phyloP scores from a whole-genome alignment of 2,888 invertebrate species.

The Sicus ferrugineus region DNA sequence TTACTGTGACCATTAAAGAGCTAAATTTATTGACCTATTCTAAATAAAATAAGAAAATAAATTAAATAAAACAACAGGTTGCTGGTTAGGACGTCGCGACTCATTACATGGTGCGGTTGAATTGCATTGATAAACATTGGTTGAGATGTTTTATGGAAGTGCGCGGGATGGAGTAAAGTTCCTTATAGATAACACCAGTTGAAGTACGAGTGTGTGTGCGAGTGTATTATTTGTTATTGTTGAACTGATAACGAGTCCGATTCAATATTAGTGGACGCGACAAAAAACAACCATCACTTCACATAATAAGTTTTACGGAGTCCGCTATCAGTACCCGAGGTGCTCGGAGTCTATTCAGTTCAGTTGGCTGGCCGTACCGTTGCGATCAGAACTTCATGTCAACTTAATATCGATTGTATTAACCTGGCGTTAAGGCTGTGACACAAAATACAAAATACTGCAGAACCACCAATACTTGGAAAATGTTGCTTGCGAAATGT shows the following conservation, averaged over 20 bases:
- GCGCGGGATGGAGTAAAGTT: slow-evolving; percentile 28
- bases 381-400: neutral
- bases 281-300: slow-evolving; percentile 14
- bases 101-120: no score
- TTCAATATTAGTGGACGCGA: slow-evolving; percentile 25
- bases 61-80: no score
- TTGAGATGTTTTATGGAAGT: no score
- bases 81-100: no score
- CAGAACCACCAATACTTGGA: neutral
- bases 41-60: no score
- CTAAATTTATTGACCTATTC: no score
- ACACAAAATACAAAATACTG: no score
- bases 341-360: slow-evolving; percentile 30
- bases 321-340: slow-evolving; percentile 23
- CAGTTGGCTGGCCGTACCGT: slow-evolving; percentile 27
- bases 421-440: no score
- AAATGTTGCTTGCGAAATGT: slow-evolving; percentile 48
- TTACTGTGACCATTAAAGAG: no score
- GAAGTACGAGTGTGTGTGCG: neutral
- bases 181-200: slow-evolving; percentile 14
- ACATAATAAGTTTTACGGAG: slow-evolving; percentile 21
- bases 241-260: slow-evolving; percentile 36
- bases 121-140: no score
- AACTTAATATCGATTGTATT: no score
- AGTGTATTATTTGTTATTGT: slow-evolving; percentile 17